Evolutionary conservation across 2,888 invertebrate species (phyloP), one percentile per base, ranked within the genome.

Genomic region (Chymomyza fuscimana): DNA sequence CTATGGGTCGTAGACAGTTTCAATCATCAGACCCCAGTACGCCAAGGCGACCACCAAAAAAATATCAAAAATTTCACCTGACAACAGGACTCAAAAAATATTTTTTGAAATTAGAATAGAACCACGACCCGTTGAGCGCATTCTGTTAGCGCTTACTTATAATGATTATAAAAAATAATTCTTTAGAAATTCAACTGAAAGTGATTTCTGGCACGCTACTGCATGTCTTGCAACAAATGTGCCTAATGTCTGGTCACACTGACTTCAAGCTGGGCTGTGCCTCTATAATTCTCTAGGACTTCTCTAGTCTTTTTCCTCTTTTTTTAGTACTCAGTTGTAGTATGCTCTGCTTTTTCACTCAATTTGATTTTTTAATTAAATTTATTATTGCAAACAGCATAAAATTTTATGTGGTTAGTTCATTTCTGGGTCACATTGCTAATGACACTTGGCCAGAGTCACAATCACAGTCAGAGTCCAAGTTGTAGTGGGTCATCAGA

Each of bases 381-480:
- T 85, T 87, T 85, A 83, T 87, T 87, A 80, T 67, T 69, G 77
- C 81, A 86, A 85, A 76, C 76, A 76, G 80, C 82, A 85, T 83
- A 72, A 73, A 86, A 83, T 81, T 81, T 76, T 72, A 86, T 86
- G 81, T 81, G 84, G 84, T 77, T 74, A 79, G 73, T 75, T 77
- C 74, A 67, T 79, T 83, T 87, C 77, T 81, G 84, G 87, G 81
- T 81, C 87, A 78, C 65, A 74, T 63, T 76, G 81, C 85, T 79
- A 87, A 87, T 83, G 81, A 86, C 77, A 77, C 65, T 66, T 29
- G 59, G 65, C 19, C 65, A 32, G 68, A 46, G 40, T 46, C 40
- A 46, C 40, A 46, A 12, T 46, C 40, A 46, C 40, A 65, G 50
- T 69, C 40, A 22, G 67, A 70, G 66, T 71, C 51, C 72, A 60